phyloP scores from a whole-genome alignment of 2,797 vertebrate species.

The Pangasius mekongensis region DNA sequence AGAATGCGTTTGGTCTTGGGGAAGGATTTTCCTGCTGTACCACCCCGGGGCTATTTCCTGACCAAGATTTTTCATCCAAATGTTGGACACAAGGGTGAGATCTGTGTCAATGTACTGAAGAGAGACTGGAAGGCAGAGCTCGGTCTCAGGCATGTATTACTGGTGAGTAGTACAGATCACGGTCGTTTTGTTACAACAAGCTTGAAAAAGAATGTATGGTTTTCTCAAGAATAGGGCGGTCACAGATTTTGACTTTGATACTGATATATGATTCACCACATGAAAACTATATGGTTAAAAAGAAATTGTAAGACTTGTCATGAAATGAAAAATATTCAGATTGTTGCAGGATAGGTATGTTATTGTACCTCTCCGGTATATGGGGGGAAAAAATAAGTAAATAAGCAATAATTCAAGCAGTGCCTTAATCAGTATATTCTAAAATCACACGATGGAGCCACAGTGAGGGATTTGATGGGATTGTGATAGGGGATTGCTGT shows the following conservation, averaged over 20 bases:
- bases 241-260: neutral
- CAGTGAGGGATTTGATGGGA: too few species aligned
- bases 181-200: neutral
- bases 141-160: slow-evolving; percentile 88
- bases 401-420: too few species aligned
- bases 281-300: neutral
- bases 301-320: too few species aligned
- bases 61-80: slow-evolving; percentile 97
- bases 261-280: neutral
- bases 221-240: neutral
- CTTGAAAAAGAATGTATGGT: neutral
- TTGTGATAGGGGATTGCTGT: too few species aligned
- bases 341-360: neutral
- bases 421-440: too few species aligned
- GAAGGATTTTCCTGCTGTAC: slow-evolving; percentile 92
- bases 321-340: neutral
- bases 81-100: slow-evolving; percentile 91
- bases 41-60: slow-evolving; percentile 92
- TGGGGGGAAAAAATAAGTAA: too few species aligned
- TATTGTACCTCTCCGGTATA: neutral
- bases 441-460: too few species aligned
- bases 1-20: slow-evolving; percentile 91
- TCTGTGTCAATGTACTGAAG: slow-evolving; percentile 93
- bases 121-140: slow-evolving; percentile 92
- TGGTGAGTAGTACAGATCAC: slow-evolving; percentile 73